Evolutionary conservation across 2,113 vertebrate species (phyloP).

Genomic region (Prunella fulvescens): DNA sequence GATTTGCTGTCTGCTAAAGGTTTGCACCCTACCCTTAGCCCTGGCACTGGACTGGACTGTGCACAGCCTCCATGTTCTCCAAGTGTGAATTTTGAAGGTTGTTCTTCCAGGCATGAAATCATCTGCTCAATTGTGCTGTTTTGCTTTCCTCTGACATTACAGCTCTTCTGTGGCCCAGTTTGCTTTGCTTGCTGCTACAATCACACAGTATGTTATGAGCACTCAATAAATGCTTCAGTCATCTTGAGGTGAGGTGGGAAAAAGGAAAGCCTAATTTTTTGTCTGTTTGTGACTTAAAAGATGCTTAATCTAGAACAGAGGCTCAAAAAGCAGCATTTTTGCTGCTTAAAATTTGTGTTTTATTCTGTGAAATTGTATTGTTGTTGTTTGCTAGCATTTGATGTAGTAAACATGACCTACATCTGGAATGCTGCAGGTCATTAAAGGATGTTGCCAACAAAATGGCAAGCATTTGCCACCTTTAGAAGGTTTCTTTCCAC

Average conservation of each 20-base stretch:
- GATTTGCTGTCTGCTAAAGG: background rate
- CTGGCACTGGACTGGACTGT: no score
- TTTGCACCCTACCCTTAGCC: background rate
- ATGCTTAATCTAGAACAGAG: background rate
- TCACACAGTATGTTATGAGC: background rate
- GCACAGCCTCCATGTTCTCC: background rate
- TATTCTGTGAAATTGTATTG: background rate
- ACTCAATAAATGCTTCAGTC: background rate
- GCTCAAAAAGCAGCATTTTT: background rate
- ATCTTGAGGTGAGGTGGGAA: background rate
- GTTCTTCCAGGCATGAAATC: background rate
- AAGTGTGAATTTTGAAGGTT: background rate
- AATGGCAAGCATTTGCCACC: background rate
- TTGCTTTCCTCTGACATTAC: background rate
- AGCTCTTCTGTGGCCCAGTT: background rate
- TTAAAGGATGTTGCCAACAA: background rate
- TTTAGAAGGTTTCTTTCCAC: background rate
- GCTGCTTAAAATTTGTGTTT: background rate
- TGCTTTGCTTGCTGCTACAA: background rate
- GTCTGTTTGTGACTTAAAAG: background rate
- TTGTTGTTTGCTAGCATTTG: background rate
- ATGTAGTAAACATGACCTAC: background rate
- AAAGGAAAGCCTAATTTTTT: background rate
- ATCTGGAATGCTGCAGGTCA: background rate
- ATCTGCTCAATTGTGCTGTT: background rate